These are phyloP conservation scores for Cyanoliseus patagonus DNA, from an alignment of 2,113 vertebrate genomes.

Conservation along the genomic window DNA sequence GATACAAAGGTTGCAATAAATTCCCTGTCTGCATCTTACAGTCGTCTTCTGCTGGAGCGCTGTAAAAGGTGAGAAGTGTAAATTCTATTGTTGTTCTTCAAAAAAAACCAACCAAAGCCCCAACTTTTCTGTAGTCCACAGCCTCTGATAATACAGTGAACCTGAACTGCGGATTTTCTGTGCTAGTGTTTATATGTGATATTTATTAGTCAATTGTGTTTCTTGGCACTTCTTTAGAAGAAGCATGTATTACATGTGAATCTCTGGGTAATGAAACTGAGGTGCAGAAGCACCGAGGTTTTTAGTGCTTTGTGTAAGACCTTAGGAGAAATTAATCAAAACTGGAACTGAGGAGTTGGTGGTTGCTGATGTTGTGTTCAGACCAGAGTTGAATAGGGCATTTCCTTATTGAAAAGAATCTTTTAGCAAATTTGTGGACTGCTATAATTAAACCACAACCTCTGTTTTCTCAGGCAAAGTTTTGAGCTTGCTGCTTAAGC, in stretches of 20 bases:
- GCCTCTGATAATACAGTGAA: not conserved
- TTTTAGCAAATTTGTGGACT: not conserved
- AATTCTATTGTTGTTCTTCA: not conserved
- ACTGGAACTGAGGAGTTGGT: not conserved
- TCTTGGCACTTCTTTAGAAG: not conserved
- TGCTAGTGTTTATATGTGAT: not conserved
- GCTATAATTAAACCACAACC: not conserved
- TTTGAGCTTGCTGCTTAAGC: not conserved
- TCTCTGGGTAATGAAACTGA: not conserved
- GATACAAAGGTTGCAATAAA: not conserved
- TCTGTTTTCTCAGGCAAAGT: not conserved
- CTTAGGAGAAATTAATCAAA: not conserved
- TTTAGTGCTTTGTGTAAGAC: not conserved
- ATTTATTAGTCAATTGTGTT: not conserved
- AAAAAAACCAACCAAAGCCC: not conserved
- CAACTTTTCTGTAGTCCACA: not conserved
- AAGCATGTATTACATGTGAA: not conserved
- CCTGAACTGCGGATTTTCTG: not conserved
- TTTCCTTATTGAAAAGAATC: not conserved
- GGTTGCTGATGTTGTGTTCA: not conserved
- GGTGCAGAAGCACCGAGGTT: not conserved
- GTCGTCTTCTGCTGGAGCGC: not conserved
- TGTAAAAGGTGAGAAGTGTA: not conserved
- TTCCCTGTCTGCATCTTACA: not conserved
- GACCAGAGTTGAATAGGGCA: fast-evolving